These are phyloP conservation scores for Macropus fuliginosus DNA, from an alignment of 2,797 vertebrate genomes.

Conservation along the genomic window DNA sequence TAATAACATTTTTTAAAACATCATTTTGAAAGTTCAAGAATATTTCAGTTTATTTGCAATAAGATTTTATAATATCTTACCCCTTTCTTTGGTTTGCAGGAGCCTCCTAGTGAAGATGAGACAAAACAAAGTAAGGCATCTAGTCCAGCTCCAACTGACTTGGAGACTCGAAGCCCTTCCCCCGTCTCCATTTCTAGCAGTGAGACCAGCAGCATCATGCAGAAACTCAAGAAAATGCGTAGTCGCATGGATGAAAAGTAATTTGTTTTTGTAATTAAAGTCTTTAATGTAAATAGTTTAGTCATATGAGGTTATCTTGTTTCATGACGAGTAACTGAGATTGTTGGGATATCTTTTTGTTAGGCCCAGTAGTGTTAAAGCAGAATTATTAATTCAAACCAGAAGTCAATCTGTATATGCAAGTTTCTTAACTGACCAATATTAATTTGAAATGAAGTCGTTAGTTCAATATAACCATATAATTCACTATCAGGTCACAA, in stretches of 20 bases:
- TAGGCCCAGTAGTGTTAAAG: conserved; percentile 42
- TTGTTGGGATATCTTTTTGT: conserved; percentile 52
- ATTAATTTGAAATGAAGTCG: not conserved
- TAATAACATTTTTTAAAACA: conserved; percentile 42
- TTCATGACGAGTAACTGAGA: conserved; percentile 38
- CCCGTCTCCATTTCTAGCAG: conserved; percentile 95
- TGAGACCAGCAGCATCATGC: conserved; percentile 99
- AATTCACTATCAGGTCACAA: not conserved
- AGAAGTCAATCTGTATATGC: conserved; percentile 4
- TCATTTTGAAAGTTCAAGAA: conserved; percentile 61
- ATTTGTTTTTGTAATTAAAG: conserved; percentile 76
- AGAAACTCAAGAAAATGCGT: conserved; percentile 99
- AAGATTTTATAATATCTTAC: conserved; percentile 17
- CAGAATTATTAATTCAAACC: conserved; percentile 51
- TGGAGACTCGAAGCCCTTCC: conserved; percentile 92
- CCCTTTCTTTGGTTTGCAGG: conserved; percentile 82
- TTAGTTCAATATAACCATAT: not conserved
- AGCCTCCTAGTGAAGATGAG: conserved; percentile 87
- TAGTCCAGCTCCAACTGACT: conserved; percentile 85
- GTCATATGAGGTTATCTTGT: conserved; percentile 39
- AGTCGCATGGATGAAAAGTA: conserved; percentile 99
- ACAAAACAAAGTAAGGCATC: conserved; percentile 84
- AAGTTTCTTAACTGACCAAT: not conserved
- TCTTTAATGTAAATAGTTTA: conserved; percentile 19
- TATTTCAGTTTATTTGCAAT: conserved; percentile 35